Base-by-base conservation (phyloP, 2,797 vertebrate species). In the Graptemys geographica region DNA sequence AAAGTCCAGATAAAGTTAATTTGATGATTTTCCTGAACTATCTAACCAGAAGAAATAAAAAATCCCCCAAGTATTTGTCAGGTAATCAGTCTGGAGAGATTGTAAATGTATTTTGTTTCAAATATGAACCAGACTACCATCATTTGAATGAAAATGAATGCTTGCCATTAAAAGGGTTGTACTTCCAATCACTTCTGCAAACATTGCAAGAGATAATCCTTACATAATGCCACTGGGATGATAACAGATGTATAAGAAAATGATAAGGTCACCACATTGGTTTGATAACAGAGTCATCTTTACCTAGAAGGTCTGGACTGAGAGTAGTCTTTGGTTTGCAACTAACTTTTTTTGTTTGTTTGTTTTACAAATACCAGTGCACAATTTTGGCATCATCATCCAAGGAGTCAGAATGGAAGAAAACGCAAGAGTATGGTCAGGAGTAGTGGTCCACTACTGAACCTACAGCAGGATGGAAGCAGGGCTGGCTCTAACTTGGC, bases 71-170 rank as follows among this genome's bases (percentile, higher is more conserved):
- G 19, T 53, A 84, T 49, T 76, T 81, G 78, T 69, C 55, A 82
- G 15, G 59, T 57, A 55, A 91, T 87, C 84, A 55, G 10, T 85
- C 59, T 59, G 28, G 62, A 84, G 81, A 53, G 76, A 53, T 72
- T n/a, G 44, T 81, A 74, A 47, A 62, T 25, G 15, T 56, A 33
- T 79, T 83, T 79, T 62, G 31, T 56, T 84, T 62, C 86, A 56
- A 85, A 55, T 55, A 82, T n/a, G 49, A 81, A 88, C 59, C 65
- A 76, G 82, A 81, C 85, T 56, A 28, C 65, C 72, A 74, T 47
- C 59, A 86, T 88, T 41, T 86, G 51, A 86, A 90, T 92, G 85
- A 84, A 94, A 94, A 88, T 74, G 53, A 90, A 88, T 92, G 62
- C 59, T 69, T 76, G 51, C 62, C 72, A 92, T 88, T 87, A 86